These are phyloP conservation scores for Cercopithecus mitis DNA, from an alignment of 2,797 vertebrate species.

Conservation along the genomic window DNA sequence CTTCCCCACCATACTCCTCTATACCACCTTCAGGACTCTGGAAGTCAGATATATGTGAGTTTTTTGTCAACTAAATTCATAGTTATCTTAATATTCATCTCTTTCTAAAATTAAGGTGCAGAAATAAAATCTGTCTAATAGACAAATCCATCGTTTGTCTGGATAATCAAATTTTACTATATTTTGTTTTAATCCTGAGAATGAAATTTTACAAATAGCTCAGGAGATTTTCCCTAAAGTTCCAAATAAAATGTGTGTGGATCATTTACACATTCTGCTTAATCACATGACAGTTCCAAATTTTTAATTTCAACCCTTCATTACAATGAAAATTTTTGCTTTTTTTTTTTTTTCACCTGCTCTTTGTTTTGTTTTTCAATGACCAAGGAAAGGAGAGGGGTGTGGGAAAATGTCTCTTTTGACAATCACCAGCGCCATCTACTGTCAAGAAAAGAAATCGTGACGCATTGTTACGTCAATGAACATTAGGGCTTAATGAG, in stretches of 20 bases:
- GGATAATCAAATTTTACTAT: conserved; percentile 17
- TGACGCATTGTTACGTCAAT: neutral
- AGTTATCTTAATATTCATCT: neutral
- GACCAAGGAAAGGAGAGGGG: neutral
- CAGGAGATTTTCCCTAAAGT: neutral
- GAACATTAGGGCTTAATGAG: neutral
- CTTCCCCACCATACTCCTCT: neutral
- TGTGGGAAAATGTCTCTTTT: neutral
- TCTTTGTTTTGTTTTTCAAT: neutral
- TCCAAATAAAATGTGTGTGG: conserved; percentile 9
- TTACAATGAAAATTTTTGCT: neutral
- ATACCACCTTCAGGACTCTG: neutral
- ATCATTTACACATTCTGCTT: neutral
- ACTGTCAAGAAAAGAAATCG: conserved; percentile 53
- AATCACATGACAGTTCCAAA: neutral
- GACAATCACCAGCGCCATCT: conserved; percentile 66
- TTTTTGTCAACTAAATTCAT: neutral
- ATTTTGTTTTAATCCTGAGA: conserved; percentile 44
- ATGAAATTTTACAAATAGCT: neutral
- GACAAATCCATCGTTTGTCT: neutral
- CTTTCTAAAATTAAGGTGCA: conserved; percentile 1
- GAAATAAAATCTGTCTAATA: conserved; percentile 21
- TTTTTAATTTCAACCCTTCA: neutral
- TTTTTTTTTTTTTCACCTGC: neutral
- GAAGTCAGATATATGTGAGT: neutral